Conservation (phyloP, 1,140 invertebrate species). For the Drosophila sp. region DNA sequence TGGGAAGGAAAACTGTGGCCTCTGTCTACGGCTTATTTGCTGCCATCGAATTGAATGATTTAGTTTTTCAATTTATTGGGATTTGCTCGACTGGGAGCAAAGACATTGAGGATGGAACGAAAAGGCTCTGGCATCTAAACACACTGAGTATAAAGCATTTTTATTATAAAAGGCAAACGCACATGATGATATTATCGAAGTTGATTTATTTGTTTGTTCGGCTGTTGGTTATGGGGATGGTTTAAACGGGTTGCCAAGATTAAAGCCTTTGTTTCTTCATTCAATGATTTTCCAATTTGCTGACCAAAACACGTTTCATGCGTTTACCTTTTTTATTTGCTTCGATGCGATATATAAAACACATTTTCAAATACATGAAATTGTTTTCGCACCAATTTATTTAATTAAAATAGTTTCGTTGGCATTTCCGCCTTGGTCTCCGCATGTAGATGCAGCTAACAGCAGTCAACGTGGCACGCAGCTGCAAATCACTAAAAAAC, state of each 20-base stretch:
- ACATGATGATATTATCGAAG: conserved; percentile 76
- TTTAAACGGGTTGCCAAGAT: conserved; percentile 34
- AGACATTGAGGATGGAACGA: conserved; percentile 14
- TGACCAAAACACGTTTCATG: conserved; percentile 67
- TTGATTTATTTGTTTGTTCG: conserved; percentile 74
- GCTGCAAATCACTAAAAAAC: conserved; percentile 14
- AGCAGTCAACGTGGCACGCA: conserved; percentile 24
- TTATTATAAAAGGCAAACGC: conserved; percentile 58
- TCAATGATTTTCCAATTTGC: conserved; percentile 42
- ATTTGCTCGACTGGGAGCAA: conserved; percentile 53
- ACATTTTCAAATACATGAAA: conserved; percentile 60
- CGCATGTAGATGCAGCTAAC: conserved; percentile 8
- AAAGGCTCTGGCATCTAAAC: conserved; percentile 50
- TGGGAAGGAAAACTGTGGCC: conserved; percentile 6
- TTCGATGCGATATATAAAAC: conserved; percentile 43
- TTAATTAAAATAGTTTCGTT: conserved; percentile 71
- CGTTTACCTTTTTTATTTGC: conserved; percentile 56
- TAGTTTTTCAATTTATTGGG: conserved; percentile 83
- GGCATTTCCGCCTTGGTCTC: no score
- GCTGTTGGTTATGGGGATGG: conserved; percentile 2
- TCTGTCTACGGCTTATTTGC: conserved; percentile 69
- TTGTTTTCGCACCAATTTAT: conserved; percentile 75
- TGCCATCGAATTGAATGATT: conserved; percentile 81
- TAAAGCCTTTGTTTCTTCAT: conserved; percentile 60
- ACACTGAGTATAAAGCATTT: conserved; percentile 71